phyloP scores from a whole-genome alignment of 2,797 vertebrate genomes.

The Vireo griseus region DNA sequence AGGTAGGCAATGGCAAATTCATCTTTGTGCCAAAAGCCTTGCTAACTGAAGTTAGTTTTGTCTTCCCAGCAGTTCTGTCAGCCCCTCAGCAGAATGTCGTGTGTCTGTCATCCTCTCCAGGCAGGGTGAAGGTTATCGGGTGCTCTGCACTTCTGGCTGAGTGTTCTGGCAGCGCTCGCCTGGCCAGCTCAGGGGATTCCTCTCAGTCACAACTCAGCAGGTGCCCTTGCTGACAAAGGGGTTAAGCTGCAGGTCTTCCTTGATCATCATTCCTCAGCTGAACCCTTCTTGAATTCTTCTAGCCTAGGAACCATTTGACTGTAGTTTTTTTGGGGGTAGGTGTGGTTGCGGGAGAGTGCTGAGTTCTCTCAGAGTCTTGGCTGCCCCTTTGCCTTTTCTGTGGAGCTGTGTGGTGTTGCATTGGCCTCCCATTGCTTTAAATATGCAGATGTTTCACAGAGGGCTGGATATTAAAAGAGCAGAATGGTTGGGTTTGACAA shows the following conservation, averaged over 20 bases:
- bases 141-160: neutral
- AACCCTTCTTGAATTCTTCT: neutral
- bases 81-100: neutral
- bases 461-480: neutral
- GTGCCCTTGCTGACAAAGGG: neutral
- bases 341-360: rapidly evolving
- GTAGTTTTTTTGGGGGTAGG: neutral
- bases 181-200: neutral
- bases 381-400: neutral
- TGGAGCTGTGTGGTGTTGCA: neutral
- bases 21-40: neutral
- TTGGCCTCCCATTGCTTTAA: neutral
- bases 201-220: neutral
- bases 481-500: neutral
- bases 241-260: neutral
- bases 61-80: neutral
- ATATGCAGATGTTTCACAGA: neutral
- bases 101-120: neutral
- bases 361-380: neutral
- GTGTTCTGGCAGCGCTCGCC: neutral
- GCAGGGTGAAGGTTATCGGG: neutral
- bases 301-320: neutral
- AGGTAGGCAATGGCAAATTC: neutral
- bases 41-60: neutral
- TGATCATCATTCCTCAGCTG: neutral